Conservation (phyloP, 2,113 vertebrate species). For the Sarotherodon lohbergeri region DNA sequence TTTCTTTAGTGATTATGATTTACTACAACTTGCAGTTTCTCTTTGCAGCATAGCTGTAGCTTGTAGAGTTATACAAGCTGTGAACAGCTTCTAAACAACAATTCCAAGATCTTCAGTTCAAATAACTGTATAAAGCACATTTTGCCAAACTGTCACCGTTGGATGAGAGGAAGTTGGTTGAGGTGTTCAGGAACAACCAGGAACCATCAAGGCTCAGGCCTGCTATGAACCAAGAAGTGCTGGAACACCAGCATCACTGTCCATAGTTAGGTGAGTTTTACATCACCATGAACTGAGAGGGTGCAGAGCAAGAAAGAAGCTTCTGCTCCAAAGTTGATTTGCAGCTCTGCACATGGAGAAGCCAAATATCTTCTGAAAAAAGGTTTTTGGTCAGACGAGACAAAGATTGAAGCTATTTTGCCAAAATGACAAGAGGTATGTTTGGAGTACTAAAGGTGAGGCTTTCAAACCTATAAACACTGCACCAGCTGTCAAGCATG, state of each 20-base stretch:
- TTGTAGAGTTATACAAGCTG: not conserved
- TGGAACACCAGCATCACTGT: not conserved
- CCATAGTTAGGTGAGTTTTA: not conserved
- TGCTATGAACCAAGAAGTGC: not conserved
- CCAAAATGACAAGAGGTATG: not conserved
- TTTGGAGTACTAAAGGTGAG: not conserved
- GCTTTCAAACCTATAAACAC: not conserved
- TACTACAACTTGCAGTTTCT: not conserved
- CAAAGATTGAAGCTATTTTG: not conserved
- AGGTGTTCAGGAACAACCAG: not conserved
- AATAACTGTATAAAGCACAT: not conserved
- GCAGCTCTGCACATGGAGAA: not conserved
- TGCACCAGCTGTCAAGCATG: not conserved
- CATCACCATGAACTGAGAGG: not conserved
- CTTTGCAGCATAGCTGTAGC: not conserved
- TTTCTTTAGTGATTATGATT: not conserved
- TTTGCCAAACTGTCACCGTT: not conserved
- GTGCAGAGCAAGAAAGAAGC: not conserved
- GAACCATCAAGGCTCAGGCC: not conserved
- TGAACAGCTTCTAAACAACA: not conserved
- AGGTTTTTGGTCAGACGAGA: fast-evolving
- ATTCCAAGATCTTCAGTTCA: not conserved
- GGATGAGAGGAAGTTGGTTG: not conserved
- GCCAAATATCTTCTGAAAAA: not conserved
- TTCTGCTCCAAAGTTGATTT: not conserved